These are phyloP conservation scores for Lagria hirta DNA, from an alignment of 2,888 invertebrate genomes.

Conservation along the genomic window DNA sequence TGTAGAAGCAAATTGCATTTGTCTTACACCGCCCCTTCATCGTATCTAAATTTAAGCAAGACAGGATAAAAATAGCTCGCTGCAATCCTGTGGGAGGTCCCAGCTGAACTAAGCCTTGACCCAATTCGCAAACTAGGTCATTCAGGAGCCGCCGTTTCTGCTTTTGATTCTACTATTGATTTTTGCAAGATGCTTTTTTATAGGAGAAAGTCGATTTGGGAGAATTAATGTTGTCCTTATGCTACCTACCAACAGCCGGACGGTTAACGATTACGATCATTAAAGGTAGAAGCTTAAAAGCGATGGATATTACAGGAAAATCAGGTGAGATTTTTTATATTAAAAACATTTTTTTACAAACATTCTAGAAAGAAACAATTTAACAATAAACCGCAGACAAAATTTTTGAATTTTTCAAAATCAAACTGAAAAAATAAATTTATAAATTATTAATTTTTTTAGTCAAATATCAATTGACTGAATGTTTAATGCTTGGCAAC, in stretches of 20 bases:
- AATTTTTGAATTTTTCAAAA: too few species aligned
- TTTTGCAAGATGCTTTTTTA: slow-evolving; percentile 23
- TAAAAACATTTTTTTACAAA: slow-evolving; percentile 6
- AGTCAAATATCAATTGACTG: too few species aligned
- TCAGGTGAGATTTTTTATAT: slow-evolving; percentile 80
- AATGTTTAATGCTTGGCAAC: too few species aligned
- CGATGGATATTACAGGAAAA: slow-evolving; percentile 92
- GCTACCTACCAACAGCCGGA: slow-evolving; percentile 89
- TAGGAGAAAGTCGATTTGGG: slow-evolving; percentile 87
- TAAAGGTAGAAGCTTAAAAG: slow-evolving; percentile 87
- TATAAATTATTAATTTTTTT: too few species aligned
- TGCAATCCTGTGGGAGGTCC: slow-evolving; percentile 20
- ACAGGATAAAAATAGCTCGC: slow-evolving; percentile 20
- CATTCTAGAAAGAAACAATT: background rate
- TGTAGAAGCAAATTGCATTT: background rate
- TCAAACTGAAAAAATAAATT: too few species aligned
- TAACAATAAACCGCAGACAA: too few species aligned
- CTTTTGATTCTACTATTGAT: too few species aligned
- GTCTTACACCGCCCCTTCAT: background rate
- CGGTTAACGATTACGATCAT: slow-evolving; percentile 87
- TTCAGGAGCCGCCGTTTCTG: slow-evolving; percentile 13
- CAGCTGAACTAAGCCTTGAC: slow-evolving; percentile 23
- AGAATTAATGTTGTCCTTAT: slow-evolving; percentile 88
- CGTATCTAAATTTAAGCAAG: slow-evolving; percentile 20
- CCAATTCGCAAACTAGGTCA: slow-evolving; percentile 16